Evolutionary conservation across 2,113 vertebrate genomes (phyloP), one percentile per base, ranked within the genome.

Genomic region (Colistium nudipinnis): DNA sequence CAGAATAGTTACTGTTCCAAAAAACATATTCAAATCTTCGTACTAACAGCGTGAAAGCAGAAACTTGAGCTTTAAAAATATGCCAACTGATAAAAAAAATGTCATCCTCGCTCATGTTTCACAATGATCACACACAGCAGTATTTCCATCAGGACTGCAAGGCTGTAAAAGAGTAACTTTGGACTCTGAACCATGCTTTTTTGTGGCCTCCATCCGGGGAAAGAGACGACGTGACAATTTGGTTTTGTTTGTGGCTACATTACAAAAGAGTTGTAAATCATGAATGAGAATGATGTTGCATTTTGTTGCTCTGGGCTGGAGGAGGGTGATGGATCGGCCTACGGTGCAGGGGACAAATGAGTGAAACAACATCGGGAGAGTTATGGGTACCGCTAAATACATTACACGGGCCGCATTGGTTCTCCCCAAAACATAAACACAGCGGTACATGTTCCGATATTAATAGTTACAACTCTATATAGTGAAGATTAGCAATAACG

Each of bases 181-280:
- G 80, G 77, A 80, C 70, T 20, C 43, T 73, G 80, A 72, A 79
- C 35, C 33, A 28, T 49, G 45, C 35, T 11, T 70, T 52, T 35
- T 54, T 54, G 39, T 57, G 36, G 16, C 20, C 45, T 65, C 33
- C 19, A 63, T 69, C 74, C 14, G 73, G 25, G 66, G 67, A 49
- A 49, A 67, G 54, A 75, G 61, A 78, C 27, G 51, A 61, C 57
- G 75, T 65, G n/a, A 62, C 51, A n/a, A 39, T 39, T 49, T 27
- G 27, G 48, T 64, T 72, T 74, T 81, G 65, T 89, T 80, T 72
- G 77, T 75, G 73, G 54, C 71, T 56, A 61, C 59, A 75, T 81
- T 55, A 74, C 81, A 82, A 81, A 87, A 75, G 76, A 71, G 78
- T 70, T 81, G 76, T 85, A 87, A 86, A 88, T 89, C 80, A 88